Evolutionary conservation across 2,113 vertebrate genomes (phyloP), one percentile per base, ranked within the genome.

Genomic region (Bucco capensis): DNA sequence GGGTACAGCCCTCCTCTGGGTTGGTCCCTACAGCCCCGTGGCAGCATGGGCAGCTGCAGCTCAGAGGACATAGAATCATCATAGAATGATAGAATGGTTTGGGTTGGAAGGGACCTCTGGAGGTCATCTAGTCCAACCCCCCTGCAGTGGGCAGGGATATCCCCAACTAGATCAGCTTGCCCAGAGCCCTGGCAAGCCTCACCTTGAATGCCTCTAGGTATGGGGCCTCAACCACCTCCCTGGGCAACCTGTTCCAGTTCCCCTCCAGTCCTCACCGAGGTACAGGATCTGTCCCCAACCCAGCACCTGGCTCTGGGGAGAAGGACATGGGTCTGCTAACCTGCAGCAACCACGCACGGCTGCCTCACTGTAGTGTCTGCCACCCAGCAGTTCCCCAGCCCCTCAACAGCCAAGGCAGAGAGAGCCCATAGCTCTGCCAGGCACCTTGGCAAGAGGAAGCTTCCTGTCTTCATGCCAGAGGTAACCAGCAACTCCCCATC

Each of bases 391-490:
- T 30, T 1, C 10, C 8, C 31, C 12, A 9, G 19, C 31, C 94
- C 92, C 77, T 65, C 30, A 6, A 77, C 77, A 84, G 78, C 82
- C 13, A 23, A 83, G 33, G 70, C 76, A 57, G 61, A 76, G 14
- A 56, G 37, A 28, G 28, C 19, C 44, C 9, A 3, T 19, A 4
- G 24, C 23, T 23, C 46, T 16, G 53, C 33, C 14, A 18, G 37
- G 53, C 15, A 3, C 49, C 27, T 60, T 22, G 25, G 53, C 23
- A 95, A 97, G 65, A 96, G 97, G 85, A 97, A 97, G 38, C 90
- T 98, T 53, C 96, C 97, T 25, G 97, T 96, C 37, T 98, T 98
- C 62, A 54, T 89, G 2, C 67, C 62, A 3, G 97, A 97, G 98
- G 98, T 97, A 95, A 90, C 65, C 3, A 1, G 64, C 28, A 60